Evolutionary conservation across 2,797 vertebrate genomes (phyloP), one percentile per base, ranked within the genome.

Genomic region (Chaunax sp.): DNA sequence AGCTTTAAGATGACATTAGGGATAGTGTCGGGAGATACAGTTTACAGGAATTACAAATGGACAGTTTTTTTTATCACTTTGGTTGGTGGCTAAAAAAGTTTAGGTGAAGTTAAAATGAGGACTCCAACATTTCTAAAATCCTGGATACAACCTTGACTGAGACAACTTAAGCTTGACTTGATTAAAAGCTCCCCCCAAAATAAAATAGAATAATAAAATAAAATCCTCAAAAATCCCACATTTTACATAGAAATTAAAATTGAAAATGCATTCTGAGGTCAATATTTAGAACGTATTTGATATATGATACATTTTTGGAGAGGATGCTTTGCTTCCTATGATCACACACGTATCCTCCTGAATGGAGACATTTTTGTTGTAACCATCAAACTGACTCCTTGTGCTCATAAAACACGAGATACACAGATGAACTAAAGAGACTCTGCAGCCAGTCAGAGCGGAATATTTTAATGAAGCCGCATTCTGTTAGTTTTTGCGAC

Each of bases 301-400:
- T 45, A 18, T n/a, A 2, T 13, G 4, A 67, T 15, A 9, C 0
- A 1, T 33, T 30, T 35, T 5, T 67, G 14, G 35, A 26, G 18
- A 64, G 40, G 44, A 60, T 25, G 7, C 30, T 20, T 51, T 23
- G 12, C 33, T 57, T 40, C 18, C 51, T 25, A 1, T 64, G 28
- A 37, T 46, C 0, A 0, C 49, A 16, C 25, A 11, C 51, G n/a
- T n/a, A n/a, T 40, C 52, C 37, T 58, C 30, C 65, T 69, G 64
- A 70, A 67, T 40, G 26, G 52, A 72, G 19, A 65, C 66, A 49
- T 80, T 74, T 70, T 47, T 43, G 4, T 70, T 65, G 63, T 59
- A 50, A 47, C 60, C 71, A 67, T 57, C 57, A 37, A 46, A 64
- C 70, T 75, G 75, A 83, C 77, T 89, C 84, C 79, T 52, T 43